Conservation (phyloP, 2,113 vertebrate species). For the Silurus glanis region DNA sequence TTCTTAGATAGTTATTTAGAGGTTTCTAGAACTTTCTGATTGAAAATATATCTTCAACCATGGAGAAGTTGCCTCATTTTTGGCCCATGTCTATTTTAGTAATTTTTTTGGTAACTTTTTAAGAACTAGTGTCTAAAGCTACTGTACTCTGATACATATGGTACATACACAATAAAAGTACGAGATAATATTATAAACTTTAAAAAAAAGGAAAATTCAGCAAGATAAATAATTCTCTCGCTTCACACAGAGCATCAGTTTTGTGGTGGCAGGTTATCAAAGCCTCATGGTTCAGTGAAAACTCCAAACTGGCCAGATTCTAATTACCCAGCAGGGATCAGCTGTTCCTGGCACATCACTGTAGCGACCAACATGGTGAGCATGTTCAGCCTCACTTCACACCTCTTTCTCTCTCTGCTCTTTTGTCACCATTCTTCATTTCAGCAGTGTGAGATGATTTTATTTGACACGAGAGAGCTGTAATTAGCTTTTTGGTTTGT, state of each 20-base stretch:
- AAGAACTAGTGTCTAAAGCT: background rate
- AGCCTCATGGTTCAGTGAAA: slow-evolving; percentile 80
- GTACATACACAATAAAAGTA: background rate
- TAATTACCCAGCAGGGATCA: slow-evolving; percentile 88
- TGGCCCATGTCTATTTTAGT: background rate
- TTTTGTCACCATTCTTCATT: background rate
- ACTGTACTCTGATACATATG: background rate
- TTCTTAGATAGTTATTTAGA: background rate
- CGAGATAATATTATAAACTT: background rate
- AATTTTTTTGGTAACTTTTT: background rate
- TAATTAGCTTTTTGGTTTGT: slow-evolving; percentile 13
- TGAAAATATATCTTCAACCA: background rate
- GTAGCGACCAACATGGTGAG: slow-evolving; percentile 80
- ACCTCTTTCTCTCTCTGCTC: slow-evolving; percentile 1
- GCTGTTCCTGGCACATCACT: slow-evolving; percentile 90
- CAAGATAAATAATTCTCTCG: slow-evolving; percentile 23
- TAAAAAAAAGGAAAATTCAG: background rate
- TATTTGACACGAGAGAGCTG: background rate
- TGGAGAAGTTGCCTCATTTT: too few relatives aligned
- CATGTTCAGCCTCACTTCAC: slow-evolving; percentile 33
- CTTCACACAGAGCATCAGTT: slow-evolving; percentile 80
- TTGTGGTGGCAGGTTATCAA: slow-evolving; percentile 85
- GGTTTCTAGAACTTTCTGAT: background rate
- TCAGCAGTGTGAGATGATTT: slow-evolving; percentile 13
- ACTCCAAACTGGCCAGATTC: slow-evolving; percentile 89